Percentiles rank a stretch among this genome's conserved stretches.
These are phyloP conservation scores for Ancistrus triradiatus DNA, from an alignment of 2,113 vertebrate species.

Conservation along the genomic window DNA sequence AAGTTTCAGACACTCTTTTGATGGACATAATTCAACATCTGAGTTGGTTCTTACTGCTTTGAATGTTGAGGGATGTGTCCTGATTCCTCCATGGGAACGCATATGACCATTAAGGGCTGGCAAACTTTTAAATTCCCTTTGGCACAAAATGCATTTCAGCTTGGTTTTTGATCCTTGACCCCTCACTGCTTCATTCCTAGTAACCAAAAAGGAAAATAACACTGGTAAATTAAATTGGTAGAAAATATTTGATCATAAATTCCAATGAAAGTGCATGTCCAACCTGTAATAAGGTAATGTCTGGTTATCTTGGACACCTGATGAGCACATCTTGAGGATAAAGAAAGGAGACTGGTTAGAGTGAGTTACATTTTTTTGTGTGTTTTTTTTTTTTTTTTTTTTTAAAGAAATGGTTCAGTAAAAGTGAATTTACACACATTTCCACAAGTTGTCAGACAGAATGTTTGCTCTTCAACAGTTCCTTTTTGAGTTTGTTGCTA, in stretches of 20 bases:
- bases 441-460: too few relatives aligned
- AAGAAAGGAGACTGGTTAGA: background rate
- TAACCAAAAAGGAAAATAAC: constrained; percentile 6
- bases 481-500: too few relatives aligned
- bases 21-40: too few relatives aligned
- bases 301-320: constrained; percentile 19
- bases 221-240: background rate
- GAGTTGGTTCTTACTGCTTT: constrained; percentile 71
- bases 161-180: constrained; percentile 48
- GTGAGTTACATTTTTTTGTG: too few relatives aligned
- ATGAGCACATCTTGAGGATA: constrained; percentile 16
- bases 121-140: constrained; percentile 84
- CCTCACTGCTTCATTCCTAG: constrained; percentile 16
- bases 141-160: constrained; percentile 78
- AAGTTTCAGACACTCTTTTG: background rate
- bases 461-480: too few relatives aligned
- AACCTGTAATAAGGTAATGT: constrained; percentile 36
- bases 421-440: too few relatives aligned
- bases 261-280: background rate
- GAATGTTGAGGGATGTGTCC: constrained; percentile 69
- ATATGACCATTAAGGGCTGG: constrained; percentile 88
- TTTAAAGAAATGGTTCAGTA: too few relatives aligned
- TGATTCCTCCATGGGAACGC: constrained; percentile 80
- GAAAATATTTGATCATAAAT: background rate
- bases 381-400: too few relatives aligned